These are phyloP conservation scores for Aphidius gifuensis DNA, from an alignment of 1,140 invertebrate species.

Conservation along the genomic window DNA sequence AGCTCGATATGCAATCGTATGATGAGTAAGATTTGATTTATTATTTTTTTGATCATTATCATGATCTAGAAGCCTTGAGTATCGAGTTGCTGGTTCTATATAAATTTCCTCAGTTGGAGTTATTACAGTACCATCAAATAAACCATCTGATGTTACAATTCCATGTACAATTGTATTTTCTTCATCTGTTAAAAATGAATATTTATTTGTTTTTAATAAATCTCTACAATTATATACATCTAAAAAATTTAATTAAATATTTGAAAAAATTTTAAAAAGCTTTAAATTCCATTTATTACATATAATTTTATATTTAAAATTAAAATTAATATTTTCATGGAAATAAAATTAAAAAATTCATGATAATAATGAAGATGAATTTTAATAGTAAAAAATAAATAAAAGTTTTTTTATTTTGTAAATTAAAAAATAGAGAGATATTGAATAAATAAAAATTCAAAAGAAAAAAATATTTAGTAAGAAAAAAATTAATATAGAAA, in stretches of 20 bases:
- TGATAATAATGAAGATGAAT: too few relatives aligned
- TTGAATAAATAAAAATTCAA: too few relatives aligned
- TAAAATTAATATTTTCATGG: too few relatives aligned
- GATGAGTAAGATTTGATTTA: slow-evolving; percentile 49
- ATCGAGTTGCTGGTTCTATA: slow-evolving; percentile 75
- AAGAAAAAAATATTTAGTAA: too few relatives aligned
- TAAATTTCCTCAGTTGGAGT: slow-evolving; percentile 71
- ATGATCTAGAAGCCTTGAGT: slow-evolving; percentile 41
- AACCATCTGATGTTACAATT: slow-evolving; percentile 72
- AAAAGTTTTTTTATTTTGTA: too few relatives aligned
- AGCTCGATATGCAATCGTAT: slow-evolving; percentile 74
- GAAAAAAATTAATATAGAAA: too few relatives aligned
- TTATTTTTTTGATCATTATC: slow-evolving; percentile 6
- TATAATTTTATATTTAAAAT: too few relatives aligned
- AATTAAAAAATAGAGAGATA: too few relatives aligned
- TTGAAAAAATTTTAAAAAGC: neutral
- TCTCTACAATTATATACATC: too few relatives aligned
- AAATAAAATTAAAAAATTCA: too few relatives aligned
- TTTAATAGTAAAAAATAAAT: too few relatives aligned
- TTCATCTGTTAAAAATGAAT: slow-evolving; percentile 60
- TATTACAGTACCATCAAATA: slow-evolving; percentile 79
- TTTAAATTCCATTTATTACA: neutral
- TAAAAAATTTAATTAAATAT: too few relatives aligned
- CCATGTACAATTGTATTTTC: slow-evolving; percentile 73
- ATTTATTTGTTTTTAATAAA: neutral